These are phyloP conservation scores for Neuroscelio doddi DNA, from an alignment of 2,888 invertebrate species.

Conservation along the genomic window DNA sequence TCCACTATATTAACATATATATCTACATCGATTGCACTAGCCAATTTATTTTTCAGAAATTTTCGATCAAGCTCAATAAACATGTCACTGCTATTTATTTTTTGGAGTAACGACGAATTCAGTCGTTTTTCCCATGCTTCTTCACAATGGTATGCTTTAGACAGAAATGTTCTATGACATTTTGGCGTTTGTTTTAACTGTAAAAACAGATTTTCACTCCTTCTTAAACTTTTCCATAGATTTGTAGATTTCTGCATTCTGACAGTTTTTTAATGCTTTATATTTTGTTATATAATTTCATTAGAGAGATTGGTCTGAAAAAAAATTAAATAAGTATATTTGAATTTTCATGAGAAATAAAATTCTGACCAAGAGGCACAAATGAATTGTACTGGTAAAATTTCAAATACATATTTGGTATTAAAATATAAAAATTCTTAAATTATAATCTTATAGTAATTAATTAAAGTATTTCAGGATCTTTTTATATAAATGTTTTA, in stretches of 20 bases:
- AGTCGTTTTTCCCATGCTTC: conserved; percentile 81
- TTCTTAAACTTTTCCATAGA: conserved; percentile 49
- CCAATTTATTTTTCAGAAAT: conserved; percentile 76
- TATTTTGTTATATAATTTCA: conserved; percentile 5
- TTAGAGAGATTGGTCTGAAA: too few species aligned
- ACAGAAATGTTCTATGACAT: conserved; percentile 76
- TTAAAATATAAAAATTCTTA: too few species aligned
- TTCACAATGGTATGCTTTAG: conserved; percentile 82
- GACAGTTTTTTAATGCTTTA: background rate
- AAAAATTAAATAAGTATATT: too few species aligned
- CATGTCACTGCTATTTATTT: conserved; percentile 77
- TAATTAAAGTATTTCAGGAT: too few species aligned
- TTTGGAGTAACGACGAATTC: conserved; percentile 76
- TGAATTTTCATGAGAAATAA: too few species aligned
- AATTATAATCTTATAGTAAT: too few species aligned
- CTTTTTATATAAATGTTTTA: too few species aligned
- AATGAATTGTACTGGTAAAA: too few species aligned
- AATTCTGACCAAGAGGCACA: too few species aligned
- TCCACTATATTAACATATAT: conserved; percentile 82
- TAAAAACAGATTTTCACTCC: conserved; percentile 34
- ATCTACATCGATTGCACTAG: conserved; percentile 88
- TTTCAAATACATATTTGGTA: too few species aligned
- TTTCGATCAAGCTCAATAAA: conserved; percentile 81
- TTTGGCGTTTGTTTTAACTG: conserved; percentile 36
- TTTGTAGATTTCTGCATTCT: conserved; percentile 28